Percentiles rank a stretch among this genome's conserved stretches.
Conservation (phyloP, 1,140 invertebrate species). For the Drosophila fuyamai region DNA sequence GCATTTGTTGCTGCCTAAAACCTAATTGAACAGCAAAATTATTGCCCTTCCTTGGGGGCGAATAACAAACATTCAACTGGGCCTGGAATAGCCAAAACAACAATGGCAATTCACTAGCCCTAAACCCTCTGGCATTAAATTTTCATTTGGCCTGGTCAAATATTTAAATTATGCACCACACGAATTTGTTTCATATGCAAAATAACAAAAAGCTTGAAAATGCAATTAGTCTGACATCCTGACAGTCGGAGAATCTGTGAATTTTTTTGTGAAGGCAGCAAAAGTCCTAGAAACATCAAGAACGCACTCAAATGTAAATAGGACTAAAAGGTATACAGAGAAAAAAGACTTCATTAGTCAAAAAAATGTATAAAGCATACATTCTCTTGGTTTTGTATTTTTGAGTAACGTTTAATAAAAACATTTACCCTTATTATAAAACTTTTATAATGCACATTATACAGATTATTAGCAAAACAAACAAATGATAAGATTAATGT, state of each 20-base stretch:
- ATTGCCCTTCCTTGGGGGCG: conserved; percentile 60
- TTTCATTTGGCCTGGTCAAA: conserved; percentile 48
- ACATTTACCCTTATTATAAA: no score
- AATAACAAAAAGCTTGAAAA: conserved; percentile 45
- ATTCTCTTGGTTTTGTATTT: no score
- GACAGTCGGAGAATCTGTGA: conserved; percentile 26
- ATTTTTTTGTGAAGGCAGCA: conserved; percentile 11
- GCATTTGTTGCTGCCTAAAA: conserved; percentile 71
- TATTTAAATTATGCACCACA: conserved; percentile 58
- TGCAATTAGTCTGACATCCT: conserved; percentile 58
- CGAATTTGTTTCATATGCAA: conserved; percentile 46
- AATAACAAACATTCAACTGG: conserved; percentile 48
- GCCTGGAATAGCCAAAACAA: conserved; percentile 27
- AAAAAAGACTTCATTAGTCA: conserved; percentile 1
- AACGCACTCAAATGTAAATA: conserved; percentile 63
- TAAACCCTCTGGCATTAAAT: conserved; percentile 28
- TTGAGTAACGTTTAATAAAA: no score
- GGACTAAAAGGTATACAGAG: conserved; percentile 42
- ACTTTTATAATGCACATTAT: no score
- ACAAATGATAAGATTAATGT: no score
- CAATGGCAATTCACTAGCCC: conserved; percentile 8
- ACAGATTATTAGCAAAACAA: no score
- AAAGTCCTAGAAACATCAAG: conserved; percentile 15
- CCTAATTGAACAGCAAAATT: conserved; percentile 81
- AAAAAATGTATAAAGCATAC: no score